Evolutionary conservation across 2,797 vertebrate species (phyloP), one percentile per base, ranked within the genome.

Genomic region (Glossophaga mutica): DNA sequence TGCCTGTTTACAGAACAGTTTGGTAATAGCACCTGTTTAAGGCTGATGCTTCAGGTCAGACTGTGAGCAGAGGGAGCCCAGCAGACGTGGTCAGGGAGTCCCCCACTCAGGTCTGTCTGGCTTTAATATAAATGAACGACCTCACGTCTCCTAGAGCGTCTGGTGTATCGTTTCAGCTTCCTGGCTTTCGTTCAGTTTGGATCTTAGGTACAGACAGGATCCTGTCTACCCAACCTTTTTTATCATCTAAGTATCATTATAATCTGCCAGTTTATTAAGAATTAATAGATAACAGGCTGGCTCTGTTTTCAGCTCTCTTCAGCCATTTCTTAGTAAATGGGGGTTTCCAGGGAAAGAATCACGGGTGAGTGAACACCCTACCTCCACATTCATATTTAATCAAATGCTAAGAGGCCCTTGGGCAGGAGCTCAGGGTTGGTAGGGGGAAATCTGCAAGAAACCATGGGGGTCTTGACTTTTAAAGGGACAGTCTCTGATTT

Each of bases 251-350:
- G 90, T 98, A 97, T 98, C 91, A 91, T 98, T 97, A 96, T 95
- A 98, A 98, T 98, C 94, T 52, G 70, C 81, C 46, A 96, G 97
- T 97, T 97, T 98, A 98, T 98, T 98, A 98, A 98, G 98, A 98
- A 98, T 98, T 98, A 98, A 98, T 98, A 98, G 96, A 97, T 97
- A 98, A 98, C 98, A 95, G 97, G 96, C 98, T 97, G 96, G 96
- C 91, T 91, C 73, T 95, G 73, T 98, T 98, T 97, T 93, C 92
- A 97, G 92, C 83, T 84, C 57, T 97, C 95, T 96, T 97, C 91
- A 97, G 96, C 97, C 94, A 78, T 98, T 96, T 98, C 98, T 98
- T 98, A 98, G 96, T 98, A 98, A 98, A 98, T 97, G 97, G 97
- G 96, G 95, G 87, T 96, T 98, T 98, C 97, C 83, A 98, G 97